A percentile compares a stretch with the other conserved stretches of the same genome.
Evolutionary conservation across 2,797 vertebrate genomes (phyloP).

Genomic region (Coregonus sp.): DNA sequence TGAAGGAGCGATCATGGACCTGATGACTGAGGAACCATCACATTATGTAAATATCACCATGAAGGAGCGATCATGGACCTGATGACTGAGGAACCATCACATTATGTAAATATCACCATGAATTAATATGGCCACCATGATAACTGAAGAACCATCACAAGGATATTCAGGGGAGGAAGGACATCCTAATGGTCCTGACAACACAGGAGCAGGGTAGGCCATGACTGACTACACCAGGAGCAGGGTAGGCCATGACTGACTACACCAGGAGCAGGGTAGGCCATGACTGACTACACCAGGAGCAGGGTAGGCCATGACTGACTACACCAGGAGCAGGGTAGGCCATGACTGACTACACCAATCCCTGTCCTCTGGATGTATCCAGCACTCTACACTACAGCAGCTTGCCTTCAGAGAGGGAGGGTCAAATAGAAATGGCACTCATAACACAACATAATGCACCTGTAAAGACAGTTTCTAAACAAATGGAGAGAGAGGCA

Average conservation of each 20-base stretch:
- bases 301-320: constrained; percentile 19
- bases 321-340: constrained; percentile 28
- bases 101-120: neutral
- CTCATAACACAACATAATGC: too few species aligned
- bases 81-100: neutral
- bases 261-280: constrained; percentile 29
- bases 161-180: too few species aligned
- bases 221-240: constrained; percentile 5
- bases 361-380: constrained; percentile 1
- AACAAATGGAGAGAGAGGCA: too few species aligned
- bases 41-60: constrained; percentile 40
- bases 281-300: neutral
- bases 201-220: constrained; percentile 22
- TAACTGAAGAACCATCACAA: neutral
- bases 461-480: too few species aligned
- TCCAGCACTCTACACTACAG: neutral
- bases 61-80: too few species aligned
- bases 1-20: too few species aligned
- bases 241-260: constrained; percentile 14
- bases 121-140: constrained; percentile 2
- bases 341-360: neutral
- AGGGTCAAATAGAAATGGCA: neutral
- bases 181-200: constrained; percentile 33
- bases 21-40: constrained; percentile 9
- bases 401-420: constrained; percentile 31